phyloP scores from a whole-genome alignment of 2,888 invertebrate genomes.

The Archips crataeganus region DNA sequence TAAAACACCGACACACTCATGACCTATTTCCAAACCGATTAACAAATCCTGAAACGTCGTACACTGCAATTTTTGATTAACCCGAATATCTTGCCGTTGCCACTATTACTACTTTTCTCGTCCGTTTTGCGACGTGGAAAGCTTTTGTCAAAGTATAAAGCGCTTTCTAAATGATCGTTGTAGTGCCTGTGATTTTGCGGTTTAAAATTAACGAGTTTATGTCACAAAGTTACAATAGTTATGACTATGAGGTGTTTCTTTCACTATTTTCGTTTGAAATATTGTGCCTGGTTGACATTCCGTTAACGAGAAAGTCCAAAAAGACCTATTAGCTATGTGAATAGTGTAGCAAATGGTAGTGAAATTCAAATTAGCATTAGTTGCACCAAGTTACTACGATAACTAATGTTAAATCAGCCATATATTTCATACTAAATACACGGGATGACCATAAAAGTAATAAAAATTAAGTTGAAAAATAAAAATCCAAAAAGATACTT shows the following conservation, averaged over 20 bases:
- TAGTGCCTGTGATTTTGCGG: conserved; percentile 3
- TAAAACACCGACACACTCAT: conserved; percentile 34
- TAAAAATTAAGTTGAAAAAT: too few relatives aligned
- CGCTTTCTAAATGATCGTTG: background rate
- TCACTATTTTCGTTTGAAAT: background rate
- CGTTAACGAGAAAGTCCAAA: background rate
- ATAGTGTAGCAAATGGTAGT: background rate
- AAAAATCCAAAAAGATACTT: too few relatives aligned
- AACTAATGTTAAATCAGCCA: too few relatives aligned
- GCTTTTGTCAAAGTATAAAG: conserved; percentile 2
- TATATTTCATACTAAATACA: too few relatives aligned
- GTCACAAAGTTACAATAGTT: conserved; percentile 13
- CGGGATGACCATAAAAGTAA: too few relatives aligned
- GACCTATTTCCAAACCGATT: conserved; percentile 41
- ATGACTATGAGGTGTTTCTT: background rate
- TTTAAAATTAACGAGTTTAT: conserved; percentile 15
- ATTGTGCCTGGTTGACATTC: background rate
- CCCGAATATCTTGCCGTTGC: conserved; percentile 14
- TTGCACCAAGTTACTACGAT: too few relatives aligned
- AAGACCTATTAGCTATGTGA: background rate
- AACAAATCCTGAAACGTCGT: conserved; percentile 38
- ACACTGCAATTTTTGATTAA: conserved; percentile 37
- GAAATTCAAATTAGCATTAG: background rate
- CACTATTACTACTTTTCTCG: conserved; percentile 3
- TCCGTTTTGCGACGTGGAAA: background rate